Evolutionary conservation across 2,113 vertebrate genomes (phyloP).

Genomic region (Thamnaconus septentrionalis): DNA sequence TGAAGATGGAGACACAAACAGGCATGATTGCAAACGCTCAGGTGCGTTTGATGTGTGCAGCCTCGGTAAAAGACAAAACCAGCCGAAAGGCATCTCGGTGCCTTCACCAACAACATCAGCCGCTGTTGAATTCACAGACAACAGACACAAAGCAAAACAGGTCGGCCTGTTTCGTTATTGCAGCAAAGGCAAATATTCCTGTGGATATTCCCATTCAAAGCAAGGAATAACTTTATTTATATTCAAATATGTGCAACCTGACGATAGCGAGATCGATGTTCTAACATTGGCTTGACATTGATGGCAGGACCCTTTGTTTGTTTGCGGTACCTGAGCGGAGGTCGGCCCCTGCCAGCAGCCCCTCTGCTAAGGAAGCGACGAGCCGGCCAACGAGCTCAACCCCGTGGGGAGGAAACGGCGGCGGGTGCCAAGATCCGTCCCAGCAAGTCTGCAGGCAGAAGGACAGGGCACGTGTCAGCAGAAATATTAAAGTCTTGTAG

Average conservation of each 20-base stretch:
- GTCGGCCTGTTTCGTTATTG: no score
- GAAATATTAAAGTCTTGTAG: background rate
- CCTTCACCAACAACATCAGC: no score
- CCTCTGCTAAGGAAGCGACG: slow-evolving; percentile 69
- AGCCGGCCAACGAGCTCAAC: slow-evolving; percentile 67
- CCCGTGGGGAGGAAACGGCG: slow-evolving; percentile 59
- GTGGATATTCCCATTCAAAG: no score
- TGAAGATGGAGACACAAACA: slow-evolving; percentile 53
- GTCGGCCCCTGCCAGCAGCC: slow-evolving; percentile 68
- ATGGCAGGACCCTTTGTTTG: slow-evolving; percentile 15
- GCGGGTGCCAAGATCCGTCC: slow-evolving; percentile 57
- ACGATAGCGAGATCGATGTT: no score
- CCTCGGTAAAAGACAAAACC: no score
- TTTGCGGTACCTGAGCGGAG: slow-evolving; percentile 54
- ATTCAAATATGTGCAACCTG: no score
- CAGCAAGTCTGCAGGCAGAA: slow-evolving; percentile 42
- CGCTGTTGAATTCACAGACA: slow-evolving; percentile 11
- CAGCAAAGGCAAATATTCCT: no score
- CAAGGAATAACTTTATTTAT: no score
- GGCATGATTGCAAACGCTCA: slow-evolving; percentile 46
- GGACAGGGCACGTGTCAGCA: slow-evolving; percentile 32
- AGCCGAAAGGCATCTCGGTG: no score
- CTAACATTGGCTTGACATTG: background rate
- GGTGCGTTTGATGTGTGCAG: no score
- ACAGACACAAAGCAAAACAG: background rate